phyloP scores from a whole-genome alignment of 2,888 invertebrate genomes.

The Aproaerema taeniolella region DNA sequence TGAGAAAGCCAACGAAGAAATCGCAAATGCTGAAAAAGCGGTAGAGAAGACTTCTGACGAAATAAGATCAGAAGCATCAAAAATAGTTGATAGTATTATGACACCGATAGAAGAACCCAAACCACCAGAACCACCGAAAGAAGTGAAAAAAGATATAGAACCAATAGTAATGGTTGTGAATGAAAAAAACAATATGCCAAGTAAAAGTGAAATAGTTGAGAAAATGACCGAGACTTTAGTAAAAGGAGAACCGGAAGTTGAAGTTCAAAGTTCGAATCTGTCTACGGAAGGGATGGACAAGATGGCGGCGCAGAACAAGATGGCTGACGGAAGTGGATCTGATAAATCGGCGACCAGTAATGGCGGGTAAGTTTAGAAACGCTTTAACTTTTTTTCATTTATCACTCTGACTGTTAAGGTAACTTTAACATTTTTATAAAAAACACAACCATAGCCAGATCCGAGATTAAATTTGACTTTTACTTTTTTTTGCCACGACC shows the following conservation, averaged over 20 bases:
- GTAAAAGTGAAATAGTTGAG: conserved; percentile 34
- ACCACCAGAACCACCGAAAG: conserved; percentile 33
- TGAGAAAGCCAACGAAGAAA: conserved; percentile 11
- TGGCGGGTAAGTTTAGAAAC: conserved; percentile 53
- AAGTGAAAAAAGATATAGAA: conserved; percentile 48
- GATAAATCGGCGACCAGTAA: conserved; percentile 61
- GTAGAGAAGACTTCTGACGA: conserved; percentile 27
- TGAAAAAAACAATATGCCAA: conserved; percentile 46
- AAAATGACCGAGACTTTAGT: conserved; percentile 67
- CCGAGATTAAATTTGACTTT: too few species aligned
- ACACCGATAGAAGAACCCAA: conserved; percentile 66
- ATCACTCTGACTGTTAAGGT: too few species aligned
- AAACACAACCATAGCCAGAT: too few species aligned
- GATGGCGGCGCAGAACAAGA: conserved; percentile 38
- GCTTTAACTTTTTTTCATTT: not conserved
- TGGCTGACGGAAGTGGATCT: conserved; percentile 49
- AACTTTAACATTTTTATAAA: too few species aligned
- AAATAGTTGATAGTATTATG: conserved; percentile 65
- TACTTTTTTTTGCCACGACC: too few species aligned
- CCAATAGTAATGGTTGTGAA: conserved; percentile 63
- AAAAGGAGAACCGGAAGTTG: conserved; percentile 77
- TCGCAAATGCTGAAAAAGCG: conserved; percentile 8
- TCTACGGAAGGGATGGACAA: conserved; percentile 52
- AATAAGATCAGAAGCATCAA: conserved; percentile 46
- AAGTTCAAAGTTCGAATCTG: conserved; percentile 78